Base-by-base conservation (phyloP, 2,113 vertebrate genomes). In the Eidolon helvum region DNA sequence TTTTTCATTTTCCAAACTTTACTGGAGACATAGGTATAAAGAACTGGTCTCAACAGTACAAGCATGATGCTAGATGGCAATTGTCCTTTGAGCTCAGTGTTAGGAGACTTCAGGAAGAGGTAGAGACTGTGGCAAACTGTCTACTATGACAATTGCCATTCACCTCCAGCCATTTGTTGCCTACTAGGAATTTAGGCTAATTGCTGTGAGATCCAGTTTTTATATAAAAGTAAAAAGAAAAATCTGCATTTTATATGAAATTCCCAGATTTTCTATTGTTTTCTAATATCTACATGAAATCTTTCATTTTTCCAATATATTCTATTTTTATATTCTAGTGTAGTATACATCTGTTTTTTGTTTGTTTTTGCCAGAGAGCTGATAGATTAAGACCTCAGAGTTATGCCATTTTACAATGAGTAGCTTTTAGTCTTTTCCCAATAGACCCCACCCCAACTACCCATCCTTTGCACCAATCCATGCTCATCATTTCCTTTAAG, bases 1-100 rank as follows among this genome's bases (percentile, higher is more conserved):
- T 38, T 93, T 95, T 84, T 90, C 55, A 63, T 8, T 84, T 94
- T 63, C 10, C 21, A 94, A 84, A 88, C 18, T 74, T 66, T 38
- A 10, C 77, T 78, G 11, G 71, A 87, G n/a, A 68, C 61, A 65
- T 3, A 77, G 2, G 30, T 9, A 72, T 50, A 89, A 83, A 55
- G 22, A 74, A 72, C 6, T 2, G 22, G 57, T 85, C 65, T 92
- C 65, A 80, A 50, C 11, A 71, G 12, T 5, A 2, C 38, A 80
- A 30, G 5, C 7, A 66, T 14, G 35, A 33, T 45, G 22, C 33
- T 43, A 30, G 14, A 66, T 26, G 16, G 9, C 50, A n/a, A 57
- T 10, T 59, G 22, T 40, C 15, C 9, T 80, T 95, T 75, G 68
- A 92, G 21, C 11, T 50, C 50, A 16, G 1, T 19, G 6, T 86